phyloP scores from a whole-genome alignment of 1,140 invertebrate species.

The Pentalonia nigronervosa region DNA sequence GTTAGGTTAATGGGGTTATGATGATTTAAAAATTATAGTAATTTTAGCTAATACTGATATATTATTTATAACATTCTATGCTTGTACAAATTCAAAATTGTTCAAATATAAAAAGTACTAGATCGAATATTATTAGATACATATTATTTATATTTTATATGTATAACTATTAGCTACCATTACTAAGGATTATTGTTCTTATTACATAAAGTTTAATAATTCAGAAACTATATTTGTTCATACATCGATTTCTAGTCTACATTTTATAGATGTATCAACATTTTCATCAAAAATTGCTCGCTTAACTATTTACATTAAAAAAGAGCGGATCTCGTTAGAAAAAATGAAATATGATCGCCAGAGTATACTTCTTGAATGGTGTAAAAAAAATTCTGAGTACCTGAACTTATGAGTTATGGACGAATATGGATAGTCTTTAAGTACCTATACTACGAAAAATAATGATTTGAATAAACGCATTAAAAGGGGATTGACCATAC shows the following conservation, averaged over 20 bases:
- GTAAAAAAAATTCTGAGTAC: too few relatives aligned
- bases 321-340: background rate
- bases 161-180: background rate
- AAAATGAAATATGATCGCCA: background rate
- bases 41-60: background rate
- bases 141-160: background rate
- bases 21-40: background rate
- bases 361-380: too few relatives aligned
- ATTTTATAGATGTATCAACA: background rate
- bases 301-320: background rate
- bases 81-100: background rate
- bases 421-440: background rate
- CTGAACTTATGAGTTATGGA: background rate
- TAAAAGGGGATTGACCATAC: background rate
- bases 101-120: background rate
- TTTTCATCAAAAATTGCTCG: background rate
- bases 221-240: background rate
- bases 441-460: background rate
- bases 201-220: background rate
- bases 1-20: too few relatives aligned
- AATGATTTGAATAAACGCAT: background rate
- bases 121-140: background rate
- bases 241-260: background rate
- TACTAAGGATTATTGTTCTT: background rate
- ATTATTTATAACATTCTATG: background rate